These are phyloP conservation scores for Neostethus bicornis DNA, from an alignment of 2,797 vertebrate species.

Conservation along the genomic window DNA sequence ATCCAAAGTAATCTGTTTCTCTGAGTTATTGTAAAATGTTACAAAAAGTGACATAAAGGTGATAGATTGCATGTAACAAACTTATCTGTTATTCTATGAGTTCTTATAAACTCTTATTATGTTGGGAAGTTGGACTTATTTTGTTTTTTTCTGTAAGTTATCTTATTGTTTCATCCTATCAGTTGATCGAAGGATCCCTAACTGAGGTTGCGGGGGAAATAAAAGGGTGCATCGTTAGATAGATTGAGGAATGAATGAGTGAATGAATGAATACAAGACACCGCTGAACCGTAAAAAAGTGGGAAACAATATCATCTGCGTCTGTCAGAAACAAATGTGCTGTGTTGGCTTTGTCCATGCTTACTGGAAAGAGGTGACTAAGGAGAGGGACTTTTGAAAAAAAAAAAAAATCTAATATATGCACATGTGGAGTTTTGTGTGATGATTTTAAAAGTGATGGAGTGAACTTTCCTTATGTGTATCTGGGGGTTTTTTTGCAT, in stretches of 20 bases:
- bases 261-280: slow-evolving; percentile 69
- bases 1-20: too few relatives aligned
- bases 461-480: slow-evolving; percentile 51
- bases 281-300: slow-evolving; percentile 82
- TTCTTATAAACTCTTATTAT: too few relatives aligned
- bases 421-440: slow-evolving; percentile 57
- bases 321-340: slow-evolving; percentile 85
- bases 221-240: slow-evolving; percentile 9
- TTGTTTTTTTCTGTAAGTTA: slow-evolving; percentile 57
- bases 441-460: slow-evolving; percentile 42
- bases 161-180: slow-evolving; percentile 70
- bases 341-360: slow-evolving; percentile 80
- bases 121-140: slow-evolving; percentile 57
- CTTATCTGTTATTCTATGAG: too few relatives aligned
- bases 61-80: too few relatives aligned
- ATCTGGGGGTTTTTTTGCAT: slow-evolving; percentile 68
- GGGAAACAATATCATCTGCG: slow-evolving; percentile 87
- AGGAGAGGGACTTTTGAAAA: slow-evolving; percentile 36
- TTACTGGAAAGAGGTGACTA: slow-evolving; percentile 67
- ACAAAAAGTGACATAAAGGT: too few relatives aligned
- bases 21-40: too few relatives aligned
- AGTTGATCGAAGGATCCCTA: slow-evolving; percentile 67
- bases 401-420: slow-evolving; percentile 46
- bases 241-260: slow-evolving; percentile 29
- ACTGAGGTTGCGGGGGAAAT: neutral